Conservation (phyloP, 2,888 invertebrate species). For the Drosophila basisetae region DNA sequence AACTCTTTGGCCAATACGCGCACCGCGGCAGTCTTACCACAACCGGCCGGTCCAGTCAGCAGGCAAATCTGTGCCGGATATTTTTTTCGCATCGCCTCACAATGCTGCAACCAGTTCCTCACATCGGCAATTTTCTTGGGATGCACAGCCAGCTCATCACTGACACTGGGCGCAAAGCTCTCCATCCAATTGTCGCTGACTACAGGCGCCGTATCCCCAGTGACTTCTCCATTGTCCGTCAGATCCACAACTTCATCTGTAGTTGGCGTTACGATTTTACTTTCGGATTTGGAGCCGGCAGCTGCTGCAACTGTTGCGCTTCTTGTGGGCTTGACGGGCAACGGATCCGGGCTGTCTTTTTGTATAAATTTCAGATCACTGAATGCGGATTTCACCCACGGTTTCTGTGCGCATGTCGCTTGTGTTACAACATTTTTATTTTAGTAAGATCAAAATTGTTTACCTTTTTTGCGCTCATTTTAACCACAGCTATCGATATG, state of each 20-base stretch:
- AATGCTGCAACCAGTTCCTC: slow-evolving; percentile 88
- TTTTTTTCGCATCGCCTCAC: slow-evolving; percentile 62
- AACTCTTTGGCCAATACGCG: slow-evolving; percentile 88
- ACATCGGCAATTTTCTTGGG: slow-evolving; percentile 91
- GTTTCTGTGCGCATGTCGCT: slow-evolving; percentile 48
- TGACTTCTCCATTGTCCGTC: slow-evolving; percentile 20
- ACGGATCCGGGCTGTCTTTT: slow-evolving; percentile 8
- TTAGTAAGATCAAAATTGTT: slow-evolving; percentile 43
- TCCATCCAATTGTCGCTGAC: slow-evolving; percentile 87
- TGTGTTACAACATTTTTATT: background rate
- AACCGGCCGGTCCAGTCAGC: slow-evolving; percentile 93
- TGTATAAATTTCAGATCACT: slow-evolving; percentile 52
- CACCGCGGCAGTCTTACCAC: slow-evolving; percentile 92
- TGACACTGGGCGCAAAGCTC: slow-evolving; percentile 87
- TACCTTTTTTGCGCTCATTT: slow-evolving; percentile 70
- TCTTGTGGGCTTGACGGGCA: slow-evolving; percentile 41
- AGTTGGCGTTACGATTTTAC: background rate
- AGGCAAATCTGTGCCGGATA: slow-evolving; percentile 87
- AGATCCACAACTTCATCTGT: slow-evolving; percentile 34
- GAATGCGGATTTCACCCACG: slow-evolving; percentile 80
- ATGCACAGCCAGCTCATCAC: slow-evolving; percentile 90
- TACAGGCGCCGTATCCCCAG: background rate
- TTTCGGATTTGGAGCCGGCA: background rate
- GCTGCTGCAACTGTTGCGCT: slow-evolving; percentile 28
- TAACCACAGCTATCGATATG: slow-evolving; percentile 31